Conservation (phyloP, 2,797 vertebrate genomes). For the Amazona ochrocephala region DNA sequence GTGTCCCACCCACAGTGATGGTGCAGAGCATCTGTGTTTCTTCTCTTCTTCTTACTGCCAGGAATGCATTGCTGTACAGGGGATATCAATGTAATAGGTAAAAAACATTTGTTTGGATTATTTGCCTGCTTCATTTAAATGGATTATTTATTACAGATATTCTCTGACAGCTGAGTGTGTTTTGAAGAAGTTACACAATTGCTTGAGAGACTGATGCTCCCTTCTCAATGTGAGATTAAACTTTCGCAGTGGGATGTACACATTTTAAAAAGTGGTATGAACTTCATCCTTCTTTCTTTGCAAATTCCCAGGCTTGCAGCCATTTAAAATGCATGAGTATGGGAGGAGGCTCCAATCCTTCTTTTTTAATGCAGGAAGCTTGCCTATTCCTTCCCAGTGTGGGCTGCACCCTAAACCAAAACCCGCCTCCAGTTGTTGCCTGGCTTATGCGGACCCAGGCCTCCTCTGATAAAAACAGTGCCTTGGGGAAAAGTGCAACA, state of each 20-base stretch:
- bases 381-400: background rate
- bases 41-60: background rate
- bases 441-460: background rate
- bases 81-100: background rate
- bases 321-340: background rate
- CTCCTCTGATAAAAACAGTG: background rate
- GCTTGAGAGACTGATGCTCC: background rate
- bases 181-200: background rate
- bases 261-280: background rate
- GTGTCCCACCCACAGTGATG: background rate
- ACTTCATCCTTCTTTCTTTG: background rate
- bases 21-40: background rate
- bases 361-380: background rate
- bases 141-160: background rate
- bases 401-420: background rate
- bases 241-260: background rate
- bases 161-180: background rate
- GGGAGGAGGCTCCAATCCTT: background rate
- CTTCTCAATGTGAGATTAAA: background rate
- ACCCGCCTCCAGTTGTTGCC: background rate
- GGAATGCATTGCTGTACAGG: background rate
- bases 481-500: background rate
- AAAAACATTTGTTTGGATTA: background rate
- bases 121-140: background rate
- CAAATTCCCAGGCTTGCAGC: background rate